phyloP scores from a whole-genome alignment of 2,888 invertebrate species.

The Myopa tessellatipennis region DNA sequence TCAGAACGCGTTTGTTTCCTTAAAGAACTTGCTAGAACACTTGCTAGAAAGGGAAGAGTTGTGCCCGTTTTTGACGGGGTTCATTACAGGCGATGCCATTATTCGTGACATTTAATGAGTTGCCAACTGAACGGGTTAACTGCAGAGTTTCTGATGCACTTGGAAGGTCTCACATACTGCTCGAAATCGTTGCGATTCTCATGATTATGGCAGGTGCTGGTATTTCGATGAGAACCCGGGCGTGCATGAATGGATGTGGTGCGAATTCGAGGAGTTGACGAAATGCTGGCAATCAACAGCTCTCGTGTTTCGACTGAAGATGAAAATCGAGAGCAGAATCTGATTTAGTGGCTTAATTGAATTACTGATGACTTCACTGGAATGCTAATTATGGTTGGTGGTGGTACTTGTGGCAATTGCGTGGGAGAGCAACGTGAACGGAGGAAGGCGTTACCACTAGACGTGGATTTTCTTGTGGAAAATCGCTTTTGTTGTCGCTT shows the following conservation, averaged over 20 bases:
- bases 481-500: background rate
- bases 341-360: constrained; percentile 19
- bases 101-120: background rate
- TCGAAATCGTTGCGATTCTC: background rate
- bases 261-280: background rate
- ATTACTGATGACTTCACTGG: constrained; percentile 14
- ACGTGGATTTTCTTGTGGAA: background rate
- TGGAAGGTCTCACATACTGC: background rate
- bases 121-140: background rate
- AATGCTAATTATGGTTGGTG: constrained; percentile 22
- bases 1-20: no score
- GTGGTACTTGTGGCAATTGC: background rate
- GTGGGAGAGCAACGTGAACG: background rate
- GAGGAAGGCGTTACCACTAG: background rate
- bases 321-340: background rate
- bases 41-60: no score
- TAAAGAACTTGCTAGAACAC: no score
- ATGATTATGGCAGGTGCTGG: background rate
- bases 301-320: background rate
- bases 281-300: background rate
- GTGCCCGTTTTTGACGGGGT: no score
- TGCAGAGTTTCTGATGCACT: background rate
- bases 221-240: background rate
- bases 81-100: background rate
- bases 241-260: background rate